Evolutionary conservation across 1,140 invertebrate genomes (phyloP).

Genomic region (Drosophila jambulina): DNA sequence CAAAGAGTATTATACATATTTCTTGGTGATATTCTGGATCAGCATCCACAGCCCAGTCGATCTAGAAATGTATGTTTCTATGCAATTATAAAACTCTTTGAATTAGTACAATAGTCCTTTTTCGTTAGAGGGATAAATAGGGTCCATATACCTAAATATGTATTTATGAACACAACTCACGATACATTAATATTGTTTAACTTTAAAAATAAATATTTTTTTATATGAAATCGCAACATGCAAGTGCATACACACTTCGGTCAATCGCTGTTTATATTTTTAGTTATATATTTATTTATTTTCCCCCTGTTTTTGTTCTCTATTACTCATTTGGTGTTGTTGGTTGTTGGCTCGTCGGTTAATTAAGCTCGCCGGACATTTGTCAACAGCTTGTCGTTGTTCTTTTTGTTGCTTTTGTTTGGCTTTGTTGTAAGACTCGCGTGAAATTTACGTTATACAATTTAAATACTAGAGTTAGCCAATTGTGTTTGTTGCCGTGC

Average conservation of each 20-base stretch:
- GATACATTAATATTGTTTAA: no score
- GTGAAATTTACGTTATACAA: conserved; percentile 73
- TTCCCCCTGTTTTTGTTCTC: conserved; percentile 6
- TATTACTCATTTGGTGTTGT: conserved; percentile 33
- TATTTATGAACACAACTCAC: no score
- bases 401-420: conserved; percentile 31
- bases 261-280: not conserved
- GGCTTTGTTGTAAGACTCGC: conserved; percentile 58
- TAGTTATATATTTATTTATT: not conserved
- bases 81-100: no score
- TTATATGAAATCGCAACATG: not conserved
- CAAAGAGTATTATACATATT: not conserved
- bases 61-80: not conserved
- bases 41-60: not conserved
- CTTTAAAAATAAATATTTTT: not conserved
- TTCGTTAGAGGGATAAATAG: no score
- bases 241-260: not conserved
- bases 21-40: not conserved
- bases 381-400: conserved; percentile 52
- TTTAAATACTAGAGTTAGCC: conserved; percentile 69
- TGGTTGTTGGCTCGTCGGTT: conserved; percentile 26
- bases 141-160: no score
- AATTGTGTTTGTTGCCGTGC: conserved; percentile 41
- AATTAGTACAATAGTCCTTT: no score
- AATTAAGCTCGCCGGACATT: conserved; percentile 50